Evolutionary conservation across 2,888 invertebrate genomes (phyloP).

Genomic region (Philereme vetulata): DNA sequence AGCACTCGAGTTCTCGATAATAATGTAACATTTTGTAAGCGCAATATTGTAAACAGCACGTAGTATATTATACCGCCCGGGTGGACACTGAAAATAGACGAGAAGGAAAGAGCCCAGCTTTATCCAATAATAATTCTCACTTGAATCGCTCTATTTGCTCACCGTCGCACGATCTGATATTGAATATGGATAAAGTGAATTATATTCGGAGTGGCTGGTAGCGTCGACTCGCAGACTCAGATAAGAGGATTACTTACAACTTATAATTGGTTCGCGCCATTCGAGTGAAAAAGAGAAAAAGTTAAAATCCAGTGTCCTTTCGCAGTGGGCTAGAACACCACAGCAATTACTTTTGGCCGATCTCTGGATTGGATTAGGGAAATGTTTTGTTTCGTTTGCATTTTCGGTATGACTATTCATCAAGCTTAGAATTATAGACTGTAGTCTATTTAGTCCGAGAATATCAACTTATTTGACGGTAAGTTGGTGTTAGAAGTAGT

Average conservation of each 20-base stretch:
- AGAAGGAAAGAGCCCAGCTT: conserved; percentile 72
- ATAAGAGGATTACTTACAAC: conserved; percentile 81
- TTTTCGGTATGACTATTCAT: conserved; percentile 20
- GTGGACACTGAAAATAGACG: conserved; percentile 73
- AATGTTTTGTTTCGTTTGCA: conserved; percentile 25
- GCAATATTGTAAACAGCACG: conserved; percentile 68
- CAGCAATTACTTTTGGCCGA: conserved; percentile 51
- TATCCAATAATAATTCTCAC: conserved; percentile 82
- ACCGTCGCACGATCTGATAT: conserved; percentile 80
- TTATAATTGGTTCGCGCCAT: conserved; percentile 80
- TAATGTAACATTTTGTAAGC: conserved; percentile 52
- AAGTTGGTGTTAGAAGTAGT: too few relatives aligned
- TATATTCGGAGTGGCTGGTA: conserved; percentile 74
- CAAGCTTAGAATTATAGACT: conserved; percentile 6
- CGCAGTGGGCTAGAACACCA: conserved; percentile 47
- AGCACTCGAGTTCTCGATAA: neutral
- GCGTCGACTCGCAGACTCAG: conserved; percentile 70
- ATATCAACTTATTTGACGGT: too few relatives aligned
- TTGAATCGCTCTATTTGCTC: conserved; percentile 80
- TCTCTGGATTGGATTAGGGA: conserved; percentile 53
- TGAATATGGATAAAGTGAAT: conserved; percentile 83
- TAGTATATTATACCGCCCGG: conserved; percentile 72
- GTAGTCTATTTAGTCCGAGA: neutral
- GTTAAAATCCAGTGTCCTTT: conserved; percentile 58
- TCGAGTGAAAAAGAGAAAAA: conserved; percentile 67